Evolutionary conservation across 2,113 vertebrate species (phyloP).

Genomic region (Muscicapa adusta): DNA sequence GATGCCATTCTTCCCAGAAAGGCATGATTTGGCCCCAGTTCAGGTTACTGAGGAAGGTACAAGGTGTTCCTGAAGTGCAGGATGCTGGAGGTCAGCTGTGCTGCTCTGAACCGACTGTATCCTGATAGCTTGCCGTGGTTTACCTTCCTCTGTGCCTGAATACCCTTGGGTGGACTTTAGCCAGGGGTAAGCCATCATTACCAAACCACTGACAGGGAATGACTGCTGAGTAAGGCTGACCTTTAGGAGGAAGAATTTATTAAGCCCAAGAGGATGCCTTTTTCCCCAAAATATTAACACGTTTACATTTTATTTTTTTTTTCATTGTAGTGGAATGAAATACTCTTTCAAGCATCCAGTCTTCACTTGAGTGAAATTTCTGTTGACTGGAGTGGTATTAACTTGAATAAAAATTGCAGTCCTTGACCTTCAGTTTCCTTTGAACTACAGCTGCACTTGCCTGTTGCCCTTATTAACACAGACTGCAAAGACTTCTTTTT

Average conservation of each 20-base stretch:
- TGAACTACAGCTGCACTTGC: neutral
- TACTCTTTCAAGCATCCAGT: neutral
- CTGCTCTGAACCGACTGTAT: neutral
- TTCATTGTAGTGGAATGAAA: neutral
- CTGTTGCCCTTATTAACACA: constrained; percentile 6
- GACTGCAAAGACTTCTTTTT: constrained; percentile 33
- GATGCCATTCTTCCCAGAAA: neutral
- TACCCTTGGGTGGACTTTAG: neutral
- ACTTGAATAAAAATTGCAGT: neutral
- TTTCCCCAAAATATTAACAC: neutral
- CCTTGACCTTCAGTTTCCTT: neutral
- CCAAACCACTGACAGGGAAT: neutral
- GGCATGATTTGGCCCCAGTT: neutral
- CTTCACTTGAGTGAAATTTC: neutral
- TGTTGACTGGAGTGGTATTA: neutral
- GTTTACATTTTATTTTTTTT: neutral
- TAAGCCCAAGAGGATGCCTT: neutral
- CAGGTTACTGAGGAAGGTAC: constrained; percentile 5
- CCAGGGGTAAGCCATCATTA: neutral
- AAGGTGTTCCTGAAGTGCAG: constrained; percentile 12
- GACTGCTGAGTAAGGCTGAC: neutral
- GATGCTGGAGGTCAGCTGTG: neutral
- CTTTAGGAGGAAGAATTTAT: neutral
- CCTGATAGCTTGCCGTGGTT: neutral
- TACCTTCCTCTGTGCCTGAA: neutral